Evolutionary conservation across 2,113 vertebrate genomes (phyloP), one percentile per base, ranked within the genome.

Genomic region (Isichthys henryi): DNA sequence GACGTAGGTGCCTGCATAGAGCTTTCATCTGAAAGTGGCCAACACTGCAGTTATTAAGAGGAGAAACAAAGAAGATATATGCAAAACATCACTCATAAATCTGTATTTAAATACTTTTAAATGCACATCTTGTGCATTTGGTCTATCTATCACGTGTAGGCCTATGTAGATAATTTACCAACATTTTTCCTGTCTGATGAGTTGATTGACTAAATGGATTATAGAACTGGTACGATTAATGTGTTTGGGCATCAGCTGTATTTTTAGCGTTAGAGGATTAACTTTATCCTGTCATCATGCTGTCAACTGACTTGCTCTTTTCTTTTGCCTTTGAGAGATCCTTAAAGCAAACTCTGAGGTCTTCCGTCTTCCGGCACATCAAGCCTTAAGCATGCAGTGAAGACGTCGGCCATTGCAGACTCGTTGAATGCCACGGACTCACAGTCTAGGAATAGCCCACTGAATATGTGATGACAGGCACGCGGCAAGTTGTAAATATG

Each of bases 21-120:
- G 52, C 53, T 53, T 62, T 88, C 19, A 88, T 48, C 43, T n/a
- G 45, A 88, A 88, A 9, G 48, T 86, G 83, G n/a, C 48, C 83
- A 13, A 27, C 45, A 23, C 58, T 48, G n/a, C 45, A 70, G 45
- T 48, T 46, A 43, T 88, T 58, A 88, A 74, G 39, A 85, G 19
- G 46, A n/a, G 82, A 85, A 77, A 13, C 13, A 3, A 77, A 77
- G 43, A 85, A n/a, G 11, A 3, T 46, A 85, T n/a, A 85, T 48
- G 58, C n/a, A 85, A 48, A 66, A 27, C n/a, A 66, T 66, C 23
- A 27, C 2, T n/a, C 70, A 35, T 17, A 39, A 77, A 77, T 77
- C 70, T 35, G 27, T 31, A 74, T 8, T n/a, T n/a, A n/a, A n/a
- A 62, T 66, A 66, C 8, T 66, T 66, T 85, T 85, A 48, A 85